A percentile compares a stretch with the other conserved stretches of the same genome.
Evolutionary conservation across 2,113 vertebrate genomes (phyloP).

Genomic region (Oceanites oceanicus): DNA sequence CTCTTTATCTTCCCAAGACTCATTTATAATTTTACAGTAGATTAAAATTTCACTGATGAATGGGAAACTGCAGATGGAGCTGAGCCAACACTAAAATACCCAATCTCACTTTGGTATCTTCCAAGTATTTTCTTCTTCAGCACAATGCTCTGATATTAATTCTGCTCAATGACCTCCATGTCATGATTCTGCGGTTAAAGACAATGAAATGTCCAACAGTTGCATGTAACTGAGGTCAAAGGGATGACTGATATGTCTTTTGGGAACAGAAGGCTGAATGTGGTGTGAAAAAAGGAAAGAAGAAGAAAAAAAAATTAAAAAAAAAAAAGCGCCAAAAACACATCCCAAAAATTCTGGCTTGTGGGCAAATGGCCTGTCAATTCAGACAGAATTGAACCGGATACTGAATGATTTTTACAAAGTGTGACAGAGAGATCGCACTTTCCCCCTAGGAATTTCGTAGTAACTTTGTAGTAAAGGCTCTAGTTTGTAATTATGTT

Average conservation of each 20-base stretch:
- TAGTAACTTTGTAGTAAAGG: background rate
- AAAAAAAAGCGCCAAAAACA: background rate
- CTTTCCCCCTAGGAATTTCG: background rate
- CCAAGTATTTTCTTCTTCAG: constrained; percentile 45
- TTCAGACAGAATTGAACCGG: background rate
- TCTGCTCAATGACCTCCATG: background rate
- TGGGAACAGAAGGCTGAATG: background rate
- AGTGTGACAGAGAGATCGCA: background rate
- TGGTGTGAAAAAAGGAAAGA: background rate
- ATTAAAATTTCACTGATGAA: constrained; percentile 55
- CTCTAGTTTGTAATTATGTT: background rate
- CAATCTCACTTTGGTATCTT: background rate
- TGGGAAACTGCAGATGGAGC: constrained; percentile 12
- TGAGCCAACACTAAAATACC: constrained; percentile 48
- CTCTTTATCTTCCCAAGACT: constrained; percentile 34
- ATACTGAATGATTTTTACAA: background rate
- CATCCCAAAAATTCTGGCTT: background rate
- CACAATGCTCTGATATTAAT: constrained; percentile 40
- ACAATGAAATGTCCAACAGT: background rate
- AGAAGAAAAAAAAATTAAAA: background rate
- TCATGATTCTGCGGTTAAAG: background rate
- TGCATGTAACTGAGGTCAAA: background rate
- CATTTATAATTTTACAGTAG: constrained; percentile 51
- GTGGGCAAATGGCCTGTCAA: background rate
- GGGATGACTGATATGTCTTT: background rate